Base-by-base conservation (phyloP, 2,797 vertebrate genomes). In the Atherinosoma microstoma region DNA sequence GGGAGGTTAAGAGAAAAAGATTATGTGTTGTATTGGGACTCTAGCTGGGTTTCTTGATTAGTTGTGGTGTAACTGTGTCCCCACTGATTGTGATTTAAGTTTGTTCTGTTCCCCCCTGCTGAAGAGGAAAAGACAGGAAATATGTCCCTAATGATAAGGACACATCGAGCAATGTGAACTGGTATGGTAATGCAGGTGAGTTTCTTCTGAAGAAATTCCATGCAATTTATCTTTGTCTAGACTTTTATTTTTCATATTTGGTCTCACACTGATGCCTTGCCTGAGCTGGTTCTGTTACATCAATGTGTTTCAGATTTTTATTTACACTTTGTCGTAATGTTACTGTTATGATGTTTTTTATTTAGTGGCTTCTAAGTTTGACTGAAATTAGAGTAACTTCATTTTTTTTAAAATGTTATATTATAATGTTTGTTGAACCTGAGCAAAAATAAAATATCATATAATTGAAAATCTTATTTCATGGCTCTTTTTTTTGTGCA, bases 101-200 rank as follows among this genome's bases (percentile, higher is more conserved):
- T 57, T 57, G 29, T 57, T 32, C 54, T 9, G 54, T 57, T 57
- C 29, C 29, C 29, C 54, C 54, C 29, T 20, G 54, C 54, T 57
- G 24, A 32, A 57, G 54, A 57, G 54, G 16, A 18, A 30, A 56
- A 56, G 5, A 30, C 13, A 6, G 53, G 29, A 57, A 57, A 57
- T 57, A 57, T 57, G 29, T 18, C 2, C 2, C 29, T 57, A 57
- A 56, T 56, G 54, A 56, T 30, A 56, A 56, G 29, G 15, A 57
- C 54, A 32, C 3, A 29, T 27, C 3, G 49, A 53, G 49, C 11
- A 53, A 53, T 15, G 27, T 30, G 27, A 30, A 57, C 29, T 53
- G 29, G 15, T 32, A 57, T 29, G 13, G 29, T 32, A 57, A 54
- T 57, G 29, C 29, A 32, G 54, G 54, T 10, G 54, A 57, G 16